Conservation (phyloP, 2,113 vertebrate genomes). For the Oplegnathus fasciatus region DNA sequence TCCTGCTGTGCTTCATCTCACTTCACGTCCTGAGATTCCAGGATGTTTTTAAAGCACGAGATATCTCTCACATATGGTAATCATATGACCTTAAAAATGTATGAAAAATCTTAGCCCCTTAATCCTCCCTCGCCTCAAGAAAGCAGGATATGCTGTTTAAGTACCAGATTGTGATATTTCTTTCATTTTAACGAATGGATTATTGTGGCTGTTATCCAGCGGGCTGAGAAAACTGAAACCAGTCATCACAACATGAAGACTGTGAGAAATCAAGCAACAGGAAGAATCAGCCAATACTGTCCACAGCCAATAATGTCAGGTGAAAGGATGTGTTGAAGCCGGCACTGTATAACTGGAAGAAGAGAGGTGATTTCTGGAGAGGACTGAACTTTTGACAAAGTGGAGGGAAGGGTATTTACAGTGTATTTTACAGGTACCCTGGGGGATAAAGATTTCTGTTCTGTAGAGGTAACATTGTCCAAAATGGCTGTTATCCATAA, state of each 20-base stretch:
- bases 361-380: background rate
- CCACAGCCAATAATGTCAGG: slow-evolving; percentile 16
- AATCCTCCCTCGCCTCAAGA: slow-evolving; percentile 10
- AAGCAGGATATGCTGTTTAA: slow-evolving; percentile 14
- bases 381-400: background rate
- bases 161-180: slow-evolving; percentile 14
- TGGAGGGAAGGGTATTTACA: background rate
- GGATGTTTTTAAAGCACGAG: slow-evolving; percentile 26
- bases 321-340: slow-evolving; percentile 29
- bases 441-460: background rate
- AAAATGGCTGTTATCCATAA: background rate
- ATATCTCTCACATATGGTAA: slow-evolving; percentile 25
- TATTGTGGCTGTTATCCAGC: slow-evolving; percentile 16
- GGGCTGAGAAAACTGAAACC: slow-evolving; percentile 29
- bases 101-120: slow-evolving; percentile 8
- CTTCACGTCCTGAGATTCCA: slow-evolving; percentile 24
- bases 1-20: slow-evolving; percentile 46
- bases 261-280: slow-evolving; percentile 42
- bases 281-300: slow-evolving; percentile 28
- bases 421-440: background rate
- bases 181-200: slow-evolving; percentile 32
- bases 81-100: slow-evolving; percentile 25
- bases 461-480: background rate
- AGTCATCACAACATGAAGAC: slow-evolving; percentile 41
- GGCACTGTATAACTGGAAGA: background rate